phyloP scores from a whole-genome alignment of 2,113 vertebrate genomes.

The Austrofundulus limnaeus region DNA sequence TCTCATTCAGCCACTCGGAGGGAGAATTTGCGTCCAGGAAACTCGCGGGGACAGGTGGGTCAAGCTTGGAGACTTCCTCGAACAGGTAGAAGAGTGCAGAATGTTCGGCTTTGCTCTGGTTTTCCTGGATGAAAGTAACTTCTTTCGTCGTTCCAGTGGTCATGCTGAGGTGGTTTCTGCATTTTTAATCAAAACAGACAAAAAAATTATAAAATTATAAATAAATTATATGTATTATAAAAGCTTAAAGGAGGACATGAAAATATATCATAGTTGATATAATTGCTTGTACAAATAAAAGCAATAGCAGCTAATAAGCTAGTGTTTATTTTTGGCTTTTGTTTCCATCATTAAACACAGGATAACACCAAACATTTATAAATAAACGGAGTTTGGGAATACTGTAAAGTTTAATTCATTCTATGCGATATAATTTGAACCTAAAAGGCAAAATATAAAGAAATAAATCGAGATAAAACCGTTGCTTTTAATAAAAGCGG shows the following conservation, averaged over 20 bases:
- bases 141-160: slow-evolving; percentile 46
- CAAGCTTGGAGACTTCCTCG: slow-evolving; percentile 78
- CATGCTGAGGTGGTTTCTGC: slow-evolving; percentile 57
- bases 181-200: slow-evolving; percentile 29
- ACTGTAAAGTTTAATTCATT: too few species aligned
- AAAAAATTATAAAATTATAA: too few species aligned
- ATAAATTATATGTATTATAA: too few species aligned
- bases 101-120: slow-evolving; percentile 40
- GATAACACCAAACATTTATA: too few species aligned
- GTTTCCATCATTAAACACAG: too few species aligned
- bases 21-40: slow-evolving; percentile 20
- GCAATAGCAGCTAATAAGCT: background rate
- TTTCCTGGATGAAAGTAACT: slow-evolving; percentile 33
- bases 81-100: slow-evolving; percentile 76
- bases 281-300: background rate
- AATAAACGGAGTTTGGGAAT: too few species aligned
- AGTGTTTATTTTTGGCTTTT: too few species aligned
- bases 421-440: too few species aligned
- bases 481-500: background rate
- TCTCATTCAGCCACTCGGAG: slow-evolving; percentile 10
- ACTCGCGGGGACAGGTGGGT: slow-evolving; percentile 44
- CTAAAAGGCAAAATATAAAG: too few species aligned
- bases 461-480: too few species aligned
- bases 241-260: background rate
- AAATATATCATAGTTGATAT: too few species aligned